Base-by-base conservation (phyloP, 2,113 vertebrate genomes). In the Lathamus discolor region DNA sequence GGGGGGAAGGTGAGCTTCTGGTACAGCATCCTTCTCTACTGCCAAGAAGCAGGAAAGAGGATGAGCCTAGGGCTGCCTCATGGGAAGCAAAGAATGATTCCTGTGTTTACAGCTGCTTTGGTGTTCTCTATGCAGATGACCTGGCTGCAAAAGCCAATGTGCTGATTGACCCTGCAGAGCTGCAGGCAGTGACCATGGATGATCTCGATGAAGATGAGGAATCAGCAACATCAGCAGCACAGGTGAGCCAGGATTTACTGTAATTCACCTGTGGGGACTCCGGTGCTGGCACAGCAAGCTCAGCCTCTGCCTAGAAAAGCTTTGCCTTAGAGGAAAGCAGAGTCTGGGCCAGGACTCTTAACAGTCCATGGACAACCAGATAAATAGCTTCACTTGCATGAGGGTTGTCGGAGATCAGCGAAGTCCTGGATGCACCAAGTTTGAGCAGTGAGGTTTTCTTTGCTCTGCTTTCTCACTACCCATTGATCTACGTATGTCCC, bases 201-300 rank as follows among this genome's bases (percentile, higher is more conserved):
- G 99, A 99, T 95, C 98, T 99, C 6, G 99, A 99, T 24, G 99
- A 99, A 96, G 99, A 99, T 46, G 99, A 99, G 79, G 98, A 98
- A 70, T 98, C 98, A 0, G 98, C 99, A 84, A 98, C 97, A 2
- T 97, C 98, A 37, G 98, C 98, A 3, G 97, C 98, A 24, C 99
- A 99, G 98, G 99, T 99, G 88, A 95, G 73, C 83, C 13, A 2
- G 33, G 57, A 59, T 8, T 10, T 35, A 10, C 24, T 25, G 57
- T 70, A 37, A 31, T n/a, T 75, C 31, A 48, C 7, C 29, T 73
- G 48, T 0, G 0, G 46, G 24, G 31, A 5, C 11, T 41, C 11
- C 67, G 13, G 11, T 77, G 66, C 17, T 43, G 25, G 27, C 24
- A 25, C 37, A 41, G 28, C 48, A 35, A 57, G 18, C 64, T 39